Conservation (phyloP, 30 jellyfish, hydroid and myxozoan species). For the Chironex yamaguchii region DNA sequence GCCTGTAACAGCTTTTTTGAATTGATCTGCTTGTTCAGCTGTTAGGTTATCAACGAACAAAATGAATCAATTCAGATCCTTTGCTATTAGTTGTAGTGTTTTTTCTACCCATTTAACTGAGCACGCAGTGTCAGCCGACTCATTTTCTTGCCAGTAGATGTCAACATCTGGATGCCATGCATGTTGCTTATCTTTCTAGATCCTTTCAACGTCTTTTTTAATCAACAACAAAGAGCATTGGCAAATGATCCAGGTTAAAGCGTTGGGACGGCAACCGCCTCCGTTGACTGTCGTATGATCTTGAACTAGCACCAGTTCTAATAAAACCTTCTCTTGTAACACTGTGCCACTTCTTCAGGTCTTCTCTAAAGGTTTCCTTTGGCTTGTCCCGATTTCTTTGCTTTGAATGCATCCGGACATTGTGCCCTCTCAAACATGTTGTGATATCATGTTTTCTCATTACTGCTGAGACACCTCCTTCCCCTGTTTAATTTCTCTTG, state of each 20-base stretch:
- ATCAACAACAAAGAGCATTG: conserved; percentile 73
- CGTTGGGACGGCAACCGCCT: conserved; percentile 45
- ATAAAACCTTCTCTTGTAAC: conserved; percentile 50
- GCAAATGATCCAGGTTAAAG: conserved; percentile 43
- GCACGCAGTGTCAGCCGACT: no score
- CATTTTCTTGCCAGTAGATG: no score
- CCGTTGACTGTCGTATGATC: conserved; percentile 29
- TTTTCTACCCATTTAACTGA: conserved; percentile 16
- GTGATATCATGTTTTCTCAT: conserved; percentile 56
- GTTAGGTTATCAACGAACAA: conserved; percentile 66
- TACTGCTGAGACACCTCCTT: conserved; percentile 43
- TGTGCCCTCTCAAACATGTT: conserved; percentile 32
- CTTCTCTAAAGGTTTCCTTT: conserved; percentile 31
- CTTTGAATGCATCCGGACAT: conserved; percentile 31
- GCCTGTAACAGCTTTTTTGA: conserved; percentile 51
- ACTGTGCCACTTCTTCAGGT: conserved; percentile 28
- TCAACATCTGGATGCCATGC: no score
- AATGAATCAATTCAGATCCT: conserved; percentile 64
- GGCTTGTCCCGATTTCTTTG: conserved; percentile 36
- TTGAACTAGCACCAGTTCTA: conserved; percentile 47
- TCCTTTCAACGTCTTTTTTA: conserved; percentile 29
- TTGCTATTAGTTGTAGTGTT: neutral
- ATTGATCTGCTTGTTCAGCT: conserved; percentile 50
- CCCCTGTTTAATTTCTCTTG: conserved; percentile 21
- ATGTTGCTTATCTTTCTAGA: no score